Base-by-base conservation (phyloP, 2,113 vertebrate genomes). In the Puntigrus tetrazona region DNA sequence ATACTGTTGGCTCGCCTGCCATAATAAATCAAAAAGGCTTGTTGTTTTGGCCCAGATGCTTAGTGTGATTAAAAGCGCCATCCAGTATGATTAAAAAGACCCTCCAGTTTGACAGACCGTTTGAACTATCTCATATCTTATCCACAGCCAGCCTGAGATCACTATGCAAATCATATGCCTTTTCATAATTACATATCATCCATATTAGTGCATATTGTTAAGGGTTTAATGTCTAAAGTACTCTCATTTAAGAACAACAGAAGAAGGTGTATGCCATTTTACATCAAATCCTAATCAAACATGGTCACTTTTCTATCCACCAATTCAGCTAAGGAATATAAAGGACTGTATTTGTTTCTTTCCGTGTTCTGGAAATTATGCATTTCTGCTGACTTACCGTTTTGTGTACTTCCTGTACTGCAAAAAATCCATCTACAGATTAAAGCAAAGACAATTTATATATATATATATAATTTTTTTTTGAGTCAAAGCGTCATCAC, bases 201-300 rank as follows among this genome's bases (percentile, higher is more conserved):
- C 31, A 78, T 61, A 43, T 78, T 79, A 63, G 38, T 43, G n/a
- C 4, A 63, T 29, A 79, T 78, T 79, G n/a, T 79, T 43, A 36
- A 41, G 7, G 7, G 36, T 43, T 41, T 59, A 11, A 34, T 59
- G 34, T 78, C 34, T n/a, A 59, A 57, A 38, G 1, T n/a, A 18
- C 52, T 3, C 22, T 18, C 6, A 27, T 78, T 38, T 78, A 8
- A 4, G 52, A 59, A 4, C 22, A 41, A 61, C 14, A 18, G 2
- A 59, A 25, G 1, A 78, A 41, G n/a, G n/a, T 59, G 22, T 22
- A 22, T 18, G 27, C 16, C 9, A 22, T 22, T 52, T n/a, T 36
- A 57, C 7, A 7, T 34, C 31, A n/a, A 77, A 57, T 6, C 50
- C 1, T 43, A 29, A 78, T 29, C 55, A 78, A 27, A n/a, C 34